Evolutionary conservation across 2,113 vertebrate species (phyloP).

Genomic region (Maylandia zebra): DNA sequence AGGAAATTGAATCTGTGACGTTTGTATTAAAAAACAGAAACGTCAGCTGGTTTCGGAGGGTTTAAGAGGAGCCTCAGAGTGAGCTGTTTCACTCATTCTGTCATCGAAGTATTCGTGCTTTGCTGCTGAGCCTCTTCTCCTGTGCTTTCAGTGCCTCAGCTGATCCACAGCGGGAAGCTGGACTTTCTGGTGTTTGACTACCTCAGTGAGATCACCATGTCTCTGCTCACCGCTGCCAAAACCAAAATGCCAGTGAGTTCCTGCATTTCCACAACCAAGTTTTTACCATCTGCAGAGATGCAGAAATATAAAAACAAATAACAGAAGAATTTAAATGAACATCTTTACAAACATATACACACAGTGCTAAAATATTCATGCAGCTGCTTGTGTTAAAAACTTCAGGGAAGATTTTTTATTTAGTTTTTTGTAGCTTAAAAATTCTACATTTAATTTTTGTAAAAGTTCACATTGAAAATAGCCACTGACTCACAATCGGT

Average conservation of each 20-base stretch:
- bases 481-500: neutral
- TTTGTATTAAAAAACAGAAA: neutral
- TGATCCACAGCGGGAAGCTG: conserved; percentile 75
- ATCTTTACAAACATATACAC: neutral
- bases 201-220: conserved; percentile 88
- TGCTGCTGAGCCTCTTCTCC: neutral
- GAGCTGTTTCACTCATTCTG: neutral
- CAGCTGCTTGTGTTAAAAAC: neutral
- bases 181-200: conserved; percentile 87
- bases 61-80: neutral
- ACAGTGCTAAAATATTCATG: neutral
- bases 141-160: conserved; percentile 72
- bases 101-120: rapidly evolving
- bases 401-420: neutral
- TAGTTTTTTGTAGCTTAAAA: neutral
- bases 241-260: conserved; percentile 74
- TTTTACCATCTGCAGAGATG: neutral
- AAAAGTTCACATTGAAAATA: neutral
- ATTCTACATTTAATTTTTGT: neutral
- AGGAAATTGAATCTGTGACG: neutral
- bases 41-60: rapidly evolving
- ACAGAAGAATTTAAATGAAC: neutral
- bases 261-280: neutral
- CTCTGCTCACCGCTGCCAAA: conserved; percentile 77
- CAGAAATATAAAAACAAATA: rapidly evolving